Conservation (phyloP, 1,140 invertebrate species). For the Drosophila seguyi region DNA sequence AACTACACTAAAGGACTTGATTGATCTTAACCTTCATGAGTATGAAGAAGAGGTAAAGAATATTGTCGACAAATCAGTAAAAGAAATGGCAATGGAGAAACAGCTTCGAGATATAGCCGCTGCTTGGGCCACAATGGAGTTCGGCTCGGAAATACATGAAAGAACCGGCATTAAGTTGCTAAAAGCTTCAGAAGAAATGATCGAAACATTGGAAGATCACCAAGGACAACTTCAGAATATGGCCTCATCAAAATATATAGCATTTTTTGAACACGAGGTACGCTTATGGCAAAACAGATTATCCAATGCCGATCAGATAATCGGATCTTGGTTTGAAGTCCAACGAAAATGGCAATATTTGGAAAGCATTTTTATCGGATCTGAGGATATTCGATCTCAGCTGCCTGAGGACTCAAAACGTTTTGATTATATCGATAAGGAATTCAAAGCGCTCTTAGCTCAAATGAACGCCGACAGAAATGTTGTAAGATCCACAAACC, state of each 20-base stretch:
- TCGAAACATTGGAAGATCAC: constrained; percentile 97
- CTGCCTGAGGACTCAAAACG: constrained; percentile 95
- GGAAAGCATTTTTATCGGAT: constrained; percentile 98
- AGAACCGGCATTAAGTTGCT: constrained; percentile 92
- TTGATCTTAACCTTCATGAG: constrained; percentile 95
- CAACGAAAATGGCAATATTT: constrained; percentile 97
- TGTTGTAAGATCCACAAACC: constrained; percentile 94
- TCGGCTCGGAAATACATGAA: constrained; percentile 92
- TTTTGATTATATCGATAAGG: constrained; percentile 94
- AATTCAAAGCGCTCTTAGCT: constrained; percentile 89
- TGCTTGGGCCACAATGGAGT: constrained; percentile 94
- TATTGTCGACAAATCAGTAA: constrained; percentile 97
- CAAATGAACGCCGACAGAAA: constrained; percentile 89
- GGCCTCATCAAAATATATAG: constrained; percentile 96
- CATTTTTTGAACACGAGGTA: constrained; percentile 93
- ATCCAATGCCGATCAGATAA: constrained; percentile 94
- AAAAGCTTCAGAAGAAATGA: constrained; percentile 93
- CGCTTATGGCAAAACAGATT: constrained; percentile 96
- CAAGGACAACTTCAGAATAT: constrained; percentile 97
- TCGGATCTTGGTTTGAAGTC: constrained; percentile 95
- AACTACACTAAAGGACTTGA: constrained; percentile 93
- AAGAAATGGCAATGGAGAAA: constrained; percentile 98
- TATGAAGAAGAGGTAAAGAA: constrained; percentile 97
- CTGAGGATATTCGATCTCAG: constrained; percentile 96
- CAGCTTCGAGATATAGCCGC: constrained; percentile 90